phyloP scores from a whole-genome alignment of 2,888 invertebrate genomes.

The Zygothrica quintamaculata region DNA sequence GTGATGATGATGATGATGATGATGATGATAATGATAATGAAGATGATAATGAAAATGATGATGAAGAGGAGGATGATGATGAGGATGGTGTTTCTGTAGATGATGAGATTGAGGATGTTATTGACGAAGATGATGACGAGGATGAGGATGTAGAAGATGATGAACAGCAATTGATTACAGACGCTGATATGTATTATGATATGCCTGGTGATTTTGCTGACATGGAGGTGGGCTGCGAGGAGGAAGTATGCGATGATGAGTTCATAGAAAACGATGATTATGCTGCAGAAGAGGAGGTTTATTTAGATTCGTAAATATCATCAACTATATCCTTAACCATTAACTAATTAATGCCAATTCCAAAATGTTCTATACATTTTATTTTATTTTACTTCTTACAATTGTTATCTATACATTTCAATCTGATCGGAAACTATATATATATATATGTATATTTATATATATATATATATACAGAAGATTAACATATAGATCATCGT shows the following conservation, averaged over 20 bases:
- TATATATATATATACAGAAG: too few relatives aligned
- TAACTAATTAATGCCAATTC: background rate
- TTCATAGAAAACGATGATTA: slow-evolving; percentile 52
- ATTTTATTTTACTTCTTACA: too few relatives aligned
- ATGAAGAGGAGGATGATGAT: background rate
- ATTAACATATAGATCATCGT: too few relatives aligned
- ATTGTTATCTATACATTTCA: too few relatives aligned
- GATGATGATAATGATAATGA: slow-evolving; percentile 4
- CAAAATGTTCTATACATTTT: too few relatives aligned
- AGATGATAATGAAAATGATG: background rate
- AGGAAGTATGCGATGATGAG: slow-evolving; percentile 64
- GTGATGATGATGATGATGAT: slow-evolving; percentile 19
- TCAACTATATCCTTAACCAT: background rate
- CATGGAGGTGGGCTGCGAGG: slow-evolving; percentile 66
- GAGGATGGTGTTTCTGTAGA: slow-evolving; percentile 12
- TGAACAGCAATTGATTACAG: slow-evolving; percentile 36
- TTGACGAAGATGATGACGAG: slow-evolving; percentile 11
- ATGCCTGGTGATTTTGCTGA: slow-evolving; percentile 64
- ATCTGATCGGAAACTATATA: too few relatives aligned
- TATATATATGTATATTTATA: too few relatives aligned
- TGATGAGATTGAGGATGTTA: slow-evolving; percentile 11
- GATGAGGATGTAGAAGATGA: slow-evolving; percentile 19
- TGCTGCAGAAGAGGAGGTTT: slow-evolving; percentile 78
- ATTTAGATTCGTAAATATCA: slow-evolving; percentile 48
- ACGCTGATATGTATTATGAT: slow-evolving; percentile 60